Evolutionary conservation across 2,888 invertebrate species (phyloP).

Genomic region (Drosophila kokeensis): DNA sequence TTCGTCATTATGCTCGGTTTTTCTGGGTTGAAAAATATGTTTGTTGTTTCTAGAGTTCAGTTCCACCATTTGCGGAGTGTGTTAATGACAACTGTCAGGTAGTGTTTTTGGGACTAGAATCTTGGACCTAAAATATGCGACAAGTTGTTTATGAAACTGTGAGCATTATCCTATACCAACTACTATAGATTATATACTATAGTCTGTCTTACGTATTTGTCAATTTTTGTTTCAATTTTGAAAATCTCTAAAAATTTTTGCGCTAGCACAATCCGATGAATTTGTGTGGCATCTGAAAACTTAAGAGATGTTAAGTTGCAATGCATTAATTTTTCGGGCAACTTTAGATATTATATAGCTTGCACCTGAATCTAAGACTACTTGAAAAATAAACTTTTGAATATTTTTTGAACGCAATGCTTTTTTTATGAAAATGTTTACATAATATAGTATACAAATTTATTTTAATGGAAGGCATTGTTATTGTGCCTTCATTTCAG

Average conservation of each 20-base stretch:
- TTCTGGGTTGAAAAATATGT: constrained; percentile 11
- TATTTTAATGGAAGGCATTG: constrained; percentile 58
- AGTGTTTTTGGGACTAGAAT: constrained; percentile 35
- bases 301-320: neutral
- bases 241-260: constrained; percentile 16
- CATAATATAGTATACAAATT: constrained; percentile 41
- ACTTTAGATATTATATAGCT: neutral
- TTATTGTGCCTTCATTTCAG: constrained; percentile 45
- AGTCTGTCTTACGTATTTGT: constrained; percentile 11
- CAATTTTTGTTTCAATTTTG: constrained; percentile 11
- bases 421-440: constrained; percentile 20
- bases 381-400: constrained; percentile 3
- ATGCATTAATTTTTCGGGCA: neutral
- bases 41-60: constrained; percentile 26
- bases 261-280: constrained; percentile 11
- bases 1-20: constrained; percentile 54
- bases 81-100: constrained; percentile 75
- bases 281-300: constrained; percentile 5
- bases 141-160: constrained; percentile 54
- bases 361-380: constrained; percentile 14
- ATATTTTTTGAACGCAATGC: neutral
- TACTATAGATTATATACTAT: constrained; percentile 11
- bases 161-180: constrained; percentile 18
- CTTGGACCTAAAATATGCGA: constrained; percentile 38
- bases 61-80: constrained; percentile 65